Evolutionary conservation across 2,113 vertebrate species (phyloP), one percentile per base, ranked within the genome.

Genomic region (Campylomormyrus numenius): DNA sequence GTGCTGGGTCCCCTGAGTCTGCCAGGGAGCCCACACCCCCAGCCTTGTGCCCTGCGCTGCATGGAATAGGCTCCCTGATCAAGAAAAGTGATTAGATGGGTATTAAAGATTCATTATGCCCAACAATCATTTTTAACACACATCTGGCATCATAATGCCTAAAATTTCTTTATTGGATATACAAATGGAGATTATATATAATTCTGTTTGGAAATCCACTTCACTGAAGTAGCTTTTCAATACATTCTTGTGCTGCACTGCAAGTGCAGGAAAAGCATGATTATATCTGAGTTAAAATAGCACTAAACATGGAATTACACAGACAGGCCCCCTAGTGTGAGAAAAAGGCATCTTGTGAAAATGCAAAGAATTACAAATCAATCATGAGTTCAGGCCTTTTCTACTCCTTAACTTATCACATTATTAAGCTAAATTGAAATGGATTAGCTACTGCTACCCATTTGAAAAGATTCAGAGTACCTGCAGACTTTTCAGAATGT

Each of bases 291-390:
- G 3, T 46, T 39, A 9, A 84, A 45, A 11, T 11, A 83, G 17
- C 19, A 10, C 13, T 45, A 24, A 35, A 84, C 42, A 45, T 15
- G 5, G 80, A 84, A 84, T 45, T 84, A 9, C 6, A 84, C 17
- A 48, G 45, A 85, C 39, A 85, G 35, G 5, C 74, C 74, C n/a
- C 74, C 74, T 13, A 19, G 74, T 80, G 74, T 0, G 3, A 39
- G 35, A 80, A 42, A 42, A 17, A 80, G 13, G 31, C 35, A 48
- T 11, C n/a, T 70, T 70, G 42, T 17, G 83, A 85, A 85, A 85
- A 46, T 85, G 42, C 83, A 85, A 48, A 85, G 83, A 85, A 45
- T 85, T 48, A 85, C 83, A 85, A 85, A 85, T 46, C 83, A 80
- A 42, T 77, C 70, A 35, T 15, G 27, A 84, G 80, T 84, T 84